phyloP scores from a whole-genome alignment of 92 coral and sea anemone species.

The Chrysogorgia sp. region DNA sequence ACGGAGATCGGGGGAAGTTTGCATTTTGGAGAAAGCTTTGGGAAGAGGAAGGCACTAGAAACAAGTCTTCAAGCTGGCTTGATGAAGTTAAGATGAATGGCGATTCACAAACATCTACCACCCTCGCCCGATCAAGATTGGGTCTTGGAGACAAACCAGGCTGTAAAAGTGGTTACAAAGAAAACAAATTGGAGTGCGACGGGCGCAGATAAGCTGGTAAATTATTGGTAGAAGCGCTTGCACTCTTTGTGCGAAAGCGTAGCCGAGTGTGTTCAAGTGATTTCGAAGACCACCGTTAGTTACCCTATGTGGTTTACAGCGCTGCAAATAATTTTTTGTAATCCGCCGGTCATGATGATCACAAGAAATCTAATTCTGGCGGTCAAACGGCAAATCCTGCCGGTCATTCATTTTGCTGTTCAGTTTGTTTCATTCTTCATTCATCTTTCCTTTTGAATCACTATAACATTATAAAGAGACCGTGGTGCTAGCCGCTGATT shows the following conservation, averaged over 20 bases:
- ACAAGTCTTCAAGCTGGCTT: conserved; percentile 37
- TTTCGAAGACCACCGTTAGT: background rate
- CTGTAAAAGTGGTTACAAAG: background rate
- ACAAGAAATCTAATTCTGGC: too few species aligned
- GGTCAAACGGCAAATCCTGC: too few species aligned
- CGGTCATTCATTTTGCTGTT: too few species aligned
- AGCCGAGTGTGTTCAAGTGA: conserved; percentile 22
- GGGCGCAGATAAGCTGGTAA: conserved; percentile 42
- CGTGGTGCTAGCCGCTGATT: too few species aligned
- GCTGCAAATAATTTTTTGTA: too few species aligned
- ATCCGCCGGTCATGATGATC: too few species aligned
- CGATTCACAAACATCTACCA: conserved; percentile 38
- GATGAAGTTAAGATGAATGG: conserved; percentile 34
- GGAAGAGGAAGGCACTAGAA: conserved; percentile 47
- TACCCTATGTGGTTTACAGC: conserved; percentile 60
- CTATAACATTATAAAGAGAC: too few species aligned
- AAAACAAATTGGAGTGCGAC: conserved; percentile 38
- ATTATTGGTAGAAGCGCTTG: conserved; percentile 51
- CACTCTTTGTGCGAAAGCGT: conserved; percentile 34
- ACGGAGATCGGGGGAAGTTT: too few species aligned
- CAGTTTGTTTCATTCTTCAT: too few species aligned
- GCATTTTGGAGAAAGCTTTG: conserved; percentile 38
- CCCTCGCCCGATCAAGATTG: conserved; percentile 25
- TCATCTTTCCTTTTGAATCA: too few species aligned
- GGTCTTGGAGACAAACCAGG: background rate